Conservation (phyloP, 2,888 invertebrate genomes). For the Drepana falcataria region DNA sequence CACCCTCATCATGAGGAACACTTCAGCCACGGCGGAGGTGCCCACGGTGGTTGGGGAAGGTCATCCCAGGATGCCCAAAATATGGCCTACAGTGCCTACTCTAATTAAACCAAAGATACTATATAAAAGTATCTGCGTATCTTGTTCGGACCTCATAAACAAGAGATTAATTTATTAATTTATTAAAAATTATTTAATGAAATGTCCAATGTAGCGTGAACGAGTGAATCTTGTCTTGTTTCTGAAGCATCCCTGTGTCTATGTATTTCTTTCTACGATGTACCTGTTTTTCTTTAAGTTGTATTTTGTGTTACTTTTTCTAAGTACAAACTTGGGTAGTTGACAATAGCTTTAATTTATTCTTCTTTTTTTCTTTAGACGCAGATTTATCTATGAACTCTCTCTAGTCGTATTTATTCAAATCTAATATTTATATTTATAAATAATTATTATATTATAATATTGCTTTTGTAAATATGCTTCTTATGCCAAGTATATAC, state of each 20-base stretch:
- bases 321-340: slow-evolving; percentile 52
- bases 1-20: slow-evolving; percentile 82
- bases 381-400: slow-evolving; percentile 23
- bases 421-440: slow-evolving; percentile 13
- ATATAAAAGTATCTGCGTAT: slow-evolving; percentile 29
- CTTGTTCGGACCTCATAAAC: slow-evolving; percentile 62
- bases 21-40: slow-evolving; percentile 68
- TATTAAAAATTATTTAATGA: slow-evolving; percentile 59
- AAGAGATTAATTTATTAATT: slow-evolving; percentile 62
- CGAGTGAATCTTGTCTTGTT: slow-evolving; percentile 62
- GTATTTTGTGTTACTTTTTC: slow-evolving; percentile 34
- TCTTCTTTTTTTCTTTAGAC: slow-evolving; percentile 28
- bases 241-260: slow-evolving; percentile 37
- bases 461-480: slow-evolving; percentile 69
- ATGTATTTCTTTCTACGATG: slow-evolving; percentile 35
- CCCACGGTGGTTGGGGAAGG: slow-evolving; percentile 82
- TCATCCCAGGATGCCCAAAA: slow-evolving; percentile 82
- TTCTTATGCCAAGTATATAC: slow-evolving; percentile 58
- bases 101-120: slow-evolving; percentile 59
- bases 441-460: slow-evolving; percentile 17
- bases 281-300: slow-evolving; percentile 51
- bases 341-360: slow-evolving; percentile 52
- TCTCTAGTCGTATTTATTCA: slow-evolving; percentile 34
- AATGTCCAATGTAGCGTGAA: slow-evolving; percentile 42
- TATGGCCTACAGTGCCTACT: slow-evolving; percentile 85